Evolutionary conservation across 2,113 vertebrate species (phyloP).

Genomic region (Paraplagusia blochii): DNA sequence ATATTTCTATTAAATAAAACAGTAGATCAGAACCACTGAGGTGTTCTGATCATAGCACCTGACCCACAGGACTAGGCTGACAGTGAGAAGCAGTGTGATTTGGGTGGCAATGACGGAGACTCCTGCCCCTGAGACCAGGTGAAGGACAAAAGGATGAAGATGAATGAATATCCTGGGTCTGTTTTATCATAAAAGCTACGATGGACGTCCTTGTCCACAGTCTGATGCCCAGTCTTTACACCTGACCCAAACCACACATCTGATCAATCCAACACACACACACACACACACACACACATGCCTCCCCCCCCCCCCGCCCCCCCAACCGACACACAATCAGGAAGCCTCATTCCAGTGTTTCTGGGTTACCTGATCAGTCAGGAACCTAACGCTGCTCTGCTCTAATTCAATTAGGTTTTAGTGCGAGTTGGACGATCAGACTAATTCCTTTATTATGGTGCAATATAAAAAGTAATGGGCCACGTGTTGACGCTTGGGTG

Average conservation of each 20-base stretch:
- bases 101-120: no score
- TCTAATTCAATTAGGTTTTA: conserved; percentile 78
- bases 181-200: no score
- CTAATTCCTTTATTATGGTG: conserved; percentile 61
- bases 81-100: no score
- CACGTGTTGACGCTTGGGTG: conserved; percentile 24
- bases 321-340: conserved; percentile 13
- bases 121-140: no score
- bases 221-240: background rate
- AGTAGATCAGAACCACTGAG: no score
- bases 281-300: conserved; percentile 34
- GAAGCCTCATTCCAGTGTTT: conserved; percentile 62
- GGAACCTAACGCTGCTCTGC: conserved; percentile 49
- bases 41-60: no score
- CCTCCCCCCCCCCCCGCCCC: no score
- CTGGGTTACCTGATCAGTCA: conserved; percentile 66
- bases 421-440: conserved; percentile 51
- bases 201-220: no score
- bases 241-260: background rate
- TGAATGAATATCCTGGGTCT: no score
- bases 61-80: no score
- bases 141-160: no score
- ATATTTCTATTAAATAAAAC: no score
- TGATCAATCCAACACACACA: conserved; percentile 2
- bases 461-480: conserved; percentile 54